Conservation (phyloP, 2,113 vertebrate species). For the Macroglossus sobrinus region DNA sequence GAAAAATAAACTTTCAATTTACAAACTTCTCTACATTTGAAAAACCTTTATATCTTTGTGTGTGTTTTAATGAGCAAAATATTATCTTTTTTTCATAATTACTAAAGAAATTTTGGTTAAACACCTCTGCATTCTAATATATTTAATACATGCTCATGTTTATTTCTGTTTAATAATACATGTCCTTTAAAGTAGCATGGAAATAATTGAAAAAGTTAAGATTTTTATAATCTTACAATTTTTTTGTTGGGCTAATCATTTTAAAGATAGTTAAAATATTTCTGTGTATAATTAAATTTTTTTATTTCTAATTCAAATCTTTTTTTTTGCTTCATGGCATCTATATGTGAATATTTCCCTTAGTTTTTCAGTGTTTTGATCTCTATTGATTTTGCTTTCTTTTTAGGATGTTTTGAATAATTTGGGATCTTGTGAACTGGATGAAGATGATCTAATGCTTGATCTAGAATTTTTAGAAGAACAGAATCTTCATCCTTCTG, state of each 20-base stretch:
- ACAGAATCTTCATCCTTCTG: conserved; percentile 88
- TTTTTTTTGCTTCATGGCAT: not conserved
- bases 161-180: not conserved
- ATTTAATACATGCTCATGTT: not conserved
- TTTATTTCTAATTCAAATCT: not conserved
- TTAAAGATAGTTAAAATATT: not conserved
- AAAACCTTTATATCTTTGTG: not conserved
- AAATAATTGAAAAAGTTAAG: not conserved
- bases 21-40: not conserved
- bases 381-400: conserved; percentile 35
- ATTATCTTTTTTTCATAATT: not conserved
- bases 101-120: not conserved
- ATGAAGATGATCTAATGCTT: conserved; percentile 98
- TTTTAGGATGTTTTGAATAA: conserved; percentile 95
- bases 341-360: not conserved
- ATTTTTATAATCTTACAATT: not conserved
- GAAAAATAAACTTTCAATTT: not conserved
- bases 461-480: conserved; percentile 97
- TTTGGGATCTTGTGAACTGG: conserved; percentile 96
- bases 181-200: not conserved
- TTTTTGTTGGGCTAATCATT: not conserved
- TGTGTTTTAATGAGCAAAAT: not conserved
- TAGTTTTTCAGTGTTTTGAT: not conserved
- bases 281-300: not conserved
- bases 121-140: not conserved